Conservation (phyloP, 1,140 invertebrate genomes). For the Ditylenchus dipsaci region DNA sequence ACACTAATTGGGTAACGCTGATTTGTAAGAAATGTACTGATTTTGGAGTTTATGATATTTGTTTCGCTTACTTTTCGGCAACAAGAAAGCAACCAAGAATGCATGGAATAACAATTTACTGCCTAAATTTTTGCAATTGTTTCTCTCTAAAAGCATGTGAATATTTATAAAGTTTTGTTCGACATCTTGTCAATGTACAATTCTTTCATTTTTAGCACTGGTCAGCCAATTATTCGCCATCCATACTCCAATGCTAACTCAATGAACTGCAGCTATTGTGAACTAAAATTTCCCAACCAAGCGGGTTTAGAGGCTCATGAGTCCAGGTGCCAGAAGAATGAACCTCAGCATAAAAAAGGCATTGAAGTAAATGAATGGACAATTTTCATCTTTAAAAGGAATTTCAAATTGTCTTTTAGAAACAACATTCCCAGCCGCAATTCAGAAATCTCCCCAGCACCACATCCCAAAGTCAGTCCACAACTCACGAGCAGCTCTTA, state of each 20-base stretch:
- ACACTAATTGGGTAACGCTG: no score
- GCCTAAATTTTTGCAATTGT: no score
- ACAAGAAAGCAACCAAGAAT: no score
- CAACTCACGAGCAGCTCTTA: constrained; percentile 30
- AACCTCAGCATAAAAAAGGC: constrained; percentile 13
- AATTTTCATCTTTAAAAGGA: not conserved
- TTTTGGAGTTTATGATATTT: no score
- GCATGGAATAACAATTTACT: no score
- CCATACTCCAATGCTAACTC: not conserved
- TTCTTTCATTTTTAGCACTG: not conserved
- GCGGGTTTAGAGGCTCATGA: constrained; percentile 46
- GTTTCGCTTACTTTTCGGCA: no score
- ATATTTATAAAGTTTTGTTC: no score
- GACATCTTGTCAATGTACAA: no score
- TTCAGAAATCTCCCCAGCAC: constrained; percentile 14
- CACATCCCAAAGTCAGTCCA: not conserved
- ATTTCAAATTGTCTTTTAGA: constrained; percentile 12
- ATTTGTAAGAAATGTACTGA: no score
- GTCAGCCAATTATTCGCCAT: constrained; percentile 39
- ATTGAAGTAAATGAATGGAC: not conserved
- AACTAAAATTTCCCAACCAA: constrained; percentile 48
- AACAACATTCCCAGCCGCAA: constrained; percentile 43
- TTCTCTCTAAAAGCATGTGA: no score
- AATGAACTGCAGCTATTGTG: constrained; percentile 34
- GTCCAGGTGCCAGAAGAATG: constrained; percentile 42